A percentile compares a stretch with the other conserved stretches of the same genome.
Conservation (phyloP, 2,888 invertebrate genomes). For the Troglohyphantes excavatus region DNA sequence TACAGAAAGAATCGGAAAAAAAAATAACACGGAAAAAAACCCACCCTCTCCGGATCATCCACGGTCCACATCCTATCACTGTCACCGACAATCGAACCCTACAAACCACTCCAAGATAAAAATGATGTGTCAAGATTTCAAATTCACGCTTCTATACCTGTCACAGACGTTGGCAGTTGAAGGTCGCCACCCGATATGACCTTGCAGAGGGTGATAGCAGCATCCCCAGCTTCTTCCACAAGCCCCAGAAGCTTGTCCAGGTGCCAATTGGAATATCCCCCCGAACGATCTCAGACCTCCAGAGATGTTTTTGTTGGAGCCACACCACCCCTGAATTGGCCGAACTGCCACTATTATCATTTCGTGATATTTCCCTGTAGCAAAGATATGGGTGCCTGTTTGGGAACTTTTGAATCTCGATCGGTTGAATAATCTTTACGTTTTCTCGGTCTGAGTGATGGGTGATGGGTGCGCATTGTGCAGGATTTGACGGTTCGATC, state of each 20-base stretch:
- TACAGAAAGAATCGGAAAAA: neutral
- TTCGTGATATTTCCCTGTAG: conserved; percentile 1
- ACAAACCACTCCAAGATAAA: conserved; percentile 69
- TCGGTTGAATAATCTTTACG: neutral
- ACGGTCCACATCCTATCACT: conserved; percentile 53
- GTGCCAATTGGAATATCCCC: conserved; percentile 21
- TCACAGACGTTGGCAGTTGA: conserved; percentile 72
- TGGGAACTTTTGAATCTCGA: neutral
- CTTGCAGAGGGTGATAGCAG: conserved; percentile 25
- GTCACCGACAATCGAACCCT: conserved; percentile 65
- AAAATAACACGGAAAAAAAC: neutral
- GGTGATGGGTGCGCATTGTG: conserved; percentile 16
- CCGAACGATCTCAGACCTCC: conserved; percentile 17
- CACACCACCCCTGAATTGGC: neutral
- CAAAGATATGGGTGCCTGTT: neutral
- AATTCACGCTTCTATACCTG: conserved; percentile 75
- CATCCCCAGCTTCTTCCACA: no score
- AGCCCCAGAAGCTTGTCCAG: conserved; percentile 10
- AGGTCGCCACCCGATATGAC: conserved; percentile 33
- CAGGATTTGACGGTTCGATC: conserved; percentile 17
- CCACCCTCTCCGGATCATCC: conserved; percentile 11
- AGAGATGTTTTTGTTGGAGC: neutral
- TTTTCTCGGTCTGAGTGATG: neutral
- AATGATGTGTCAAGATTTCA: conserved; percentile 77
- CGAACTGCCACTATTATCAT: conserved; percentile 27